Evolutionary conservation across 2,113 vertebrate species (phyloP), one percentile per base, ranked within the genome.

Genomic region (Ammospiza caudacuta): DNA sequence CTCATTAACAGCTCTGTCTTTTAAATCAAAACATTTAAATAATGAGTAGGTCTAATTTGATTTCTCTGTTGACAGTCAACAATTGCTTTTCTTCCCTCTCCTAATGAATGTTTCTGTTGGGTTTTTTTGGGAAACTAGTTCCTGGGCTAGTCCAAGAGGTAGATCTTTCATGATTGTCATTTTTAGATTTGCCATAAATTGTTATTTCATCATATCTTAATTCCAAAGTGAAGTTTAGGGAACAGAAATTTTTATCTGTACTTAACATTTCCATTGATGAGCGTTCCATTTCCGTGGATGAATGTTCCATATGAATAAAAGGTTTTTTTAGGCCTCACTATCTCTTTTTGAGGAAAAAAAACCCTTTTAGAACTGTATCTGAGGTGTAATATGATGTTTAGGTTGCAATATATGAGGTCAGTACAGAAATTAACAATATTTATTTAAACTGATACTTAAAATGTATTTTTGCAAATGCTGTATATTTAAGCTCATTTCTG

Each of bases 1-100:
- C 79, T 96, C 90, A 97, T 96, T 94, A 97, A 89, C 44, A 74
- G 67, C 55, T 77, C 47, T 83, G 80, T 17, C 74, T 94, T 95
- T 95, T 95, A 94, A 96, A 95, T 92, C 46, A 86, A 92, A 96
- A 83, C 70, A 83, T 87, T 92, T 92, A 94, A 93, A 96, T 96
- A 96, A 96, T 95, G 92, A 95, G 62, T 75, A 68, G 23, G 47
- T 94, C 79, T 96, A 95, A 94, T 96, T 95, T 93, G 76, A 92
- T 91, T 95, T 96, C 86, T 52, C 66, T 93, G 51, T 94, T 95
- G 78, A 76, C 77, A 90, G 74, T 75, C 92, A 96, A 92, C 92
- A 83, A 51, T 74, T 78, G 20, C 16, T 78, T 87, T 92, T 93
- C 39, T 90, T 91, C n/a, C 19, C 19, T 94, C 62, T 35, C 27